These are phyloP conservation scores for Ptychochromis oligacanthus DNA, from an alignment of 2,113 vertebrate genomes.

Conservation along the genomic window DNA sequence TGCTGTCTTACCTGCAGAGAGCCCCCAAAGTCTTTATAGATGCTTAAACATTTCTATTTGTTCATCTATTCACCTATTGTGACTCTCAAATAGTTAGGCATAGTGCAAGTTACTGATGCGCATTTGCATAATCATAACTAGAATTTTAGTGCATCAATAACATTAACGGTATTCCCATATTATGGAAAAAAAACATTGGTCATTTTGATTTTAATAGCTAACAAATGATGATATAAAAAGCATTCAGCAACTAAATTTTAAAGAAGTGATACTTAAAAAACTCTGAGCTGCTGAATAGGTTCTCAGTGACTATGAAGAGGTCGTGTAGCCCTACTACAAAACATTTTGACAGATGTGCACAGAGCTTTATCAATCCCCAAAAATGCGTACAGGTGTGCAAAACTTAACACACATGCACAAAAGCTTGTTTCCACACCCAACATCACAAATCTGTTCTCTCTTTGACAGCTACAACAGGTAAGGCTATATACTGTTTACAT, in stretches of 20 bases:
- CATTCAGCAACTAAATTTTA: neutral
- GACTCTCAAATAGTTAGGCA: neutral
- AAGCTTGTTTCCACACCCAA: conserved; percentile 30
- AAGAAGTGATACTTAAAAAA: neutral
- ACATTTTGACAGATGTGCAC: conserved; percentile 13
- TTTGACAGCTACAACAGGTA: conserved; percentile 58
- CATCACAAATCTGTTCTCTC: conserved; percentile 36
- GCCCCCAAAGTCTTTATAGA: too few relatives aligned
- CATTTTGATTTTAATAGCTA: too few relatives aligned
- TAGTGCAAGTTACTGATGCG: neutral
- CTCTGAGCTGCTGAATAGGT: neutral
- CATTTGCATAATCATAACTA: neutral
- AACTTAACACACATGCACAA: conserved; percentile 13
- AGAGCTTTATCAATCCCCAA: conserved; percentile 10
- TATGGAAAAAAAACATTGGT: too few relatives aligned
- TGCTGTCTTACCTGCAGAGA: neutral
- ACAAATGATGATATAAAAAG: neutral
- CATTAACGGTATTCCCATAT: neutral
- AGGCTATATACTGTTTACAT: conserved; percentile 56
- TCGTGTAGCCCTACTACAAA: neutral
- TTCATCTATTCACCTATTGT: neutral
- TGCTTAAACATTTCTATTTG: neutral
- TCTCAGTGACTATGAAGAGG: neutral
- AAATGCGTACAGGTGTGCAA: conserved; percentile 31
- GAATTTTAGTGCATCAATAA: neutral